Base-by-base conservation (phyloP, 2,113 vertebrate species). In the Gorsachius goisagi region DNA sequence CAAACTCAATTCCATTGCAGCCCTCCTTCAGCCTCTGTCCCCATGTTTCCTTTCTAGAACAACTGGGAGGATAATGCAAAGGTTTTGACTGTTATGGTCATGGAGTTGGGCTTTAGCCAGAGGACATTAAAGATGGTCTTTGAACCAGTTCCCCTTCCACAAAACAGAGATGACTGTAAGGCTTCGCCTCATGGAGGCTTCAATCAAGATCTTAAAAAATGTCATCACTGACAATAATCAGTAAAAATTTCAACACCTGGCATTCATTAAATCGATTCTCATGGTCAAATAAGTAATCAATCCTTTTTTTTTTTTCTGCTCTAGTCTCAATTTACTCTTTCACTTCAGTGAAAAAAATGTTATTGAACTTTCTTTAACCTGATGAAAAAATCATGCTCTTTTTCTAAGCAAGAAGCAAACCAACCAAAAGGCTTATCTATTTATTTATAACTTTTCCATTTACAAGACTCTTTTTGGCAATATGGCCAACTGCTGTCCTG, bases 381-480 rank as follows among this genome's bases (percentile, higher is more conserved):
- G 76, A 97, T 97, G 74, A 97, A 98, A 97, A 97, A 97, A 97
- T 90, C 58, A 96, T 56, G 78, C 10, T 91, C 49, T 62, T 75
- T 66, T 45, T 68, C 55, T 81, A 60, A 96, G 94, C 67, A 97
- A 95, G 85, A 95, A 97, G 50, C 28, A 97, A 92, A 82, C 21
- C 64, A 83, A 96, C 79, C 80, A 94, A 95, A 95, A 96, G 39
- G 88, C 82, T 96, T 97, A 88, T 96, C 78, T 93, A 97, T 97
- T 97, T 95, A 96, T 97, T 89, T 97, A 97, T 97, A 96, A 88
- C 87, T 95, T 93, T 87, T 93, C 95, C 93, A 91, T 97, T 83
- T 90, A 33, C 49, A 87, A 71, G 47, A 32, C 26, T 87, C 55
- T 87, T 96, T 96, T 83, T 92, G 63, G 80, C 80, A 93, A 73